These are phyloP conservation scores for Gymnoscopelus microlampas DNA, from an alignment of 2,797 vertebrate genomes.

Conservation along the genomic window DNA sequence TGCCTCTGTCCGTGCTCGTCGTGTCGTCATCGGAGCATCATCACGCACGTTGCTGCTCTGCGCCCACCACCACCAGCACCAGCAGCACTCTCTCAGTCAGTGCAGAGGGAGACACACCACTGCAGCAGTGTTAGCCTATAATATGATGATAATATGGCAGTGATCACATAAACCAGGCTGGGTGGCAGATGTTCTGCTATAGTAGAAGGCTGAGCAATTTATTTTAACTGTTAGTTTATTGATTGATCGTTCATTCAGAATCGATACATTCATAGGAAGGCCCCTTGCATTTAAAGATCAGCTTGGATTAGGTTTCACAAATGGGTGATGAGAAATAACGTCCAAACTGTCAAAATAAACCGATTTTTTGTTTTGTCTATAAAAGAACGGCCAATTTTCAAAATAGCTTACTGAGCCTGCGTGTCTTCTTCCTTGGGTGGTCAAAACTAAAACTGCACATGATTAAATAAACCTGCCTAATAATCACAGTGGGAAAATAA, in stretches of 20 bases:
- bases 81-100: constrained; percentile 1
- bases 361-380: too few species aligned
- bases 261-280: constrained; percentile 3
- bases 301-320: neutral
- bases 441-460: too few species aligned
- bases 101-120: constrained; percentile 43
- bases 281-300: neutral
- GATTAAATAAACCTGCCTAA: too few species aligned
- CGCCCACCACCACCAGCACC: constrained; percentile 14
- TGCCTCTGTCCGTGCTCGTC: constrained; percentile 45
- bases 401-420: too few species aligned
- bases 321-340: neutral
- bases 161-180: neutral
- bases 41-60: constrained; percentile 56
- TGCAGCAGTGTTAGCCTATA: constrained; percentile 46
- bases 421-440: too few species aligned
- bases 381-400: too few species aligned
- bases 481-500: too few species aligned
- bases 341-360: too few species aligned
- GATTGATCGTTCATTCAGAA: constrained; percentile 2
- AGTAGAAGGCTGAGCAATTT: constrained; percentile 16
- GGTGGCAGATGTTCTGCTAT: constrained; percentile 24
- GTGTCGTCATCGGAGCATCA: constrained; percentile 72
- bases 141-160: constrained; percentile 25
- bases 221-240: neutral